These are phyloP conservation scores for Mesembrinibis cayennensis DNA, from an alignment of 2,113 vertebrate genomes.

Conservation along the genomic window DNA sequence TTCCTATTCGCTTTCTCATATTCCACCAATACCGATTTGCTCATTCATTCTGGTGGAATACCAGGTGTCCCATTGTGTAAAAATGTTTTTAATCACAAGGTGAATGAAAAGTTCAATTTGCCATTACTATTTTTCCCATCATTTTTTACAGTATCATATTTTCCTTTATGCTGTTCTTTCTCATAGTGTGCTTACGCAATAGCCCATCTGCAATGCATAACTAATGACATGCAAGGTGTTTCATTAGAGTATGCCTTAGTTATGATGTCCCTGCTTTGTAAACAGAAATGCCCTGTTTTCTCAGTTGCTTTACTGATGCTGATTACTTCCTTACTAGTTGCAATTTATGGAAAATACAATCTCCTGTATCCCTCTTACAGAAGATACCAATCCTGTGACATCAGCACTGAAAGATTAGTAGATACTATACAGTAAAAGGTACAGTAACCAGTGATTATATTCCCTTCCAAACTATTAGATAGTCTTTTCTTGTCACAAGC, in stretches of 20 bases:
- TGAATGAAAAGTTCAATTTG: slow-evolving; percentile 14
- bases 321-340: background rate
- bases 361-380: background rate
- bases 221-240: slow-evolving; percentile 20
- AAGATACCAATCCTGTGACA: background rate
- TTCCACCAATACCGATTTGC: background rate
- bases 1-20: background rate
- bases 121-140: background rate
- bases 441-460: background rate
- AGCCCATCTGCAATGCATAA: slow-evolving; percentile 24
- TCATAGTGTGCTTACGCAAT: background rate
- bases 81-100: background rate
- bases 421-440: background rate
- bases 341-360: background rate
- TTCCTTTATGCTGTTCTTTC: slow-evolving; percentile 9
- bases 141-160: slow-evolving; percentile 7
- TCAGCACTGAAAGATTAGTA: background rate
- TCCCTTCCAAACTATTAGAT: background rate
- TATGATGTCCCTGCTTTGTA: background rate
- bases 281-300: background rate
- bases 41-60: background rate
- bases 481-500: background rate
- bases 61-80: slow-evolving; percentile 30
- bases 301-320: background rate
- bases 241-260: slow-evolving; percentile 6